Percentiles rank a stretch among this genome's conserved stretches.
Conservation (phyloP, 2,888 invertebrate genomes). For the Diarsia rubi region DNA sequence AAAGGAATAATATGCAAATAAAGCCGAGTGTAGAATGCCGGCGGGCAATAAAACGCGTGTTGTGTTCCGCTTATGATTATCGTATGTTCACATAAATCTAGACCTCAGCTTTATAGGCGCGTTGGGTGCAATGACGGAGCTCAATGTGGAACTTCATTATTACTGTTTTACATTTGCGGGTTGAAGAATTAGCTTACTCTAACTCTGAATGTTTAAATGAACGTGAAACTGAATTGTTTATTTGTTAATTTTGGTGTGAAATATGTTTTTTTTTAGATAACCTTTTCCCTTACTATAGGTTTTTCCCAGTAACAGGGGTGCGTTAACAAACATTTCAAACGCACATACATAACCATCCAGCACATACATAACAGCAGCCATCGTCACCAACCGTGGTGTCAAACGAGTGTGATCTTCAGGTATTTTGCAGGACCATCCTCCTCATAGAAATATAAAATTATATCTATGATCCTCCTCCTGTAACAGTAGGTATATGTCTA, state of each 20-base stretch:
- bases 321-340: not conserved
- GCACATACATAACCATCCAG: not conserved
- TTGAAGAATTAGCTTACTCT: slow-evolving; percentile 34
- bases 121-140: slow-evolving; percentile 58
- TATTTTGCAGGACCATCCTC: too few species aligned
- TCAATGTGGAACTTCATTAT: slow-evolving; percentile 55
- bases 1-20: slow-evolving; percentile 89
- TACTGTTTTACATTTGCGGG: slow-evolving; percentile 58
- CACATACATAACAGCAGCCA: too few species aligned
- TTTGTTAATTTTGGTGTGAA: slow-evolving; percentile 15
- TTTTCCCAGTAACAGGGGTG: not conserved
- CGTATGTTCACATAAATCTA: slow-evolving; percentile 70
- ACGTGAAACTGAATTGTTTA: not conserved
- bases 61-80: slow-evolving; percentile 75
- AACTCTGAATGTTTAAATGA: slow-evolving; percentile 8
- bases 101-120: slow-evolving; percentile 65
- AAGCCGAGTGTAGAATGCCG: slow-evolving; percentile 73
- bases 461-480: too few species aligned
- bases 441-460: too few species aligned
- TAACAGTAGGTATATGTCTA: too few species aligned
- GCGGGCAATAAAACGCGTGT: slow-evolving; percentile 74
- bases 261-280: not conserved
- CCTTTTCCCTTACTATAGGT: not conserved
- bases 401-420: too few species aligned
- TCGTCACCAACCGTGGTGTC: too few species aligned